These are phyloP conservation scores for Thecophora atra DNA, from an alignment of 2,888 invertebrate genomes.

Conservation along the genomic window DNA sequence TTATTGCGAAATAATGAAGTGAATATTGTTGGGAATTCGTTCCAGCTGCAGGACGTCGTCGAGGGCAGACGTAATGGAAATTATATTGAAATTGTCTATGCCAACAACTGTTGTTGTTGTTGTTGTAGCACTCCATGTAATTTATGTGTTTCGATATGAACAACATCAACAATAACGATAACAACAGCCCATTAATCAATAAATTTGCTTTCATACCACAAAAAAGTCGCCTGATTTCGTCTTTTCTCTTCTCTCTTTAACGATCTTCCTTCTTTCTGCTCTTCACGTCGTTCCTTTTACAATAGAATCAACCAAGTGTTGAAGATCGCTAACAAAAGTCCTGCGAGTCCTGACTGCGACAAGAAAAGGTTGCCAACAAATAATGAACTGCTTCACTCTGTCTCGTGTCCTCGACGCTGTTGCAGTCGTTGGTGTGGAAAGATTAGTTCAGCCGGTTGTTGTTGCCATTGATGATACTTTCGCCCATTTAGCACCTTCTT, in stretches of 20 bases:
- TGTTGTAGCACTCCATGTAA: constrained; percentile 5
- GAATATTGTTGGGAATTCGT: constrained; percentile 56
- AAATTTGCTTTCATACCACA: constrained; percentile 58
- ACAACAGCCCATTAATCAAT: constrained; percentile 59
- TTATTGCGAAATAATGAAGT: constrained; percentile 62
- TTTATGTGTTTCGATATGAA: constrained; percentile 24
- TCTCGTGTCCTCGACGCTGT: constrained; percentile 9
- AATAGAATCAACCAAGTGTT: constrained; percentile 8
- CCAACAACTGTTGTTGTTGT: neutral
- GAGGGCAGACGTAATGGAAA: neutral
- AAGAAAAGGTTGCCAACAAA: constrained; percentile 10
- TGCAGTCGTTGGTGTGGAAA: constrained; percentile 12
- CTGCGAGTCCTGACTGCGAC: neutral
- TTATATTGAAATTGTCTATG: neutral
- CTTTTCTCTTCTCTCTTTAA: neutral
- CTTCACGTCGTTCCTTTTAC: neutral
- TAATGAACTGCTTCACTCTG: constrained; percentile 32
- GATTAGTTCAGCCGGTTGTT: constrained; percentile 1
- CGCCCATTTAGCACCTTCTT: constrained; percentile 47
- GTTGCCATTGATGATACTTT: constrained; percentile 16
- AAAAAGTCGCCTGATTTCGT: neutral
- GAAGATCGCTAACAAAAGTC: constrained; percentile 21
- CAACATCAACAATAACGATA: neutral
- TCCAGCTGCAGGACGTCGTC: constrained; percentile 45
- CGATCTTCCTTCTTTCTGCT: neutral